phyloP scores from a whole-genome alignment of 1,140 invertebrate species.

The Drosophila miranda region DNA sequence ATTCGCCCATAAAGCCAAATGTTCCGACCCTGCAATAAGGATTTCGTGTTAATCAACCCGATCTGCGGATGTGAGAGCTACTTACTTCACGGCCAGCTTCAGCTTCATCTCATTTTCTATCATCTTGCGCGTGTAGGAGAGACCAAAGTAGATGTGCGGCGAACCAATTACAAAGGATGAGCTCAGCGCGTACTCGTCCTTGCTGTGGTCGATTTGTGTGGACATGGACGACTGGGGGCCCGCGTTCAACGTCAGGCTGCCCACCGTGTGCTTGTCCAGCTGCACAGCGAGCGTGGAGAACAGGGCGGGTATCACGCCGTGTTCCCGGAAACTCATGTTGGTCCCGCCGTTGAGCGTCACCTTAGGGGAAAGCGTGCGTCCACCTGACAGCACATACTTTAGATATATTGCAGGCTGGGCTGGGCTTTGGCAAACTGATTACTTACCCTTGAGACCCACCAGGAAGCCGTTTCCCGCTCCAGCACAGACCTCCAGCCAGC shows the following conservation, averaged over 20 bases:
- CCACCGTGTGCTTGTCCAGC: slow-evolving; percentile 92
- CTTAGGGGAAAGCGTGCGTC: slow-evolving; percentile 61
- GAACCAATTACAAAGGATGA: slow-evolving; percentile 91
- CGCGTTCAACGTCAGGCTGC: slow-evolving; percentile 92
- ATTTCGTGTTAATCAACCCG: neutral
- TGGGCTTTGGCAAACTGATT: neutral
- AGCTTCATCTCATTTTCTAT: slow-evolving; percentile 90
- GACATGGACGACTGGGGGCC: slow-evolving; percentile 88
- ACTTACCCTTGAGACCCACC: slow-evolving; percentile 86
- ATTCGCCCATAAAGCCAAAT: slow-evolving; percentile 93
- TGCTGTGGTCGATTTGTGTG: slow-evolving; percentile 90
- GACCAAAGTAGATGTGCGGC: slow-evolving; percentile 89
- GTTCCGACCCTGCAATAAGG: slow-evolving; percentile 88
- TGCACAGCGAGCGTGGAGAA: slow-evolving; percentile 90
- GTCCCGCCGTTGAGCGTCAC: slow-evolving; percentile 85
- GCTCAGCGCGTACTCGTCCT: slow-evolving; percentile 86
- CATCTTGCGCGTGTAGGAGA: slow-evolving; percentile 91
- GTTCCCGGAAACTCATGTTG: slow-evolving; percentile 87
- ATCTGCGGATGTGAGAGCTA: slow-evolving; percentile 12
- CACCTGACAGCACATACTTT: slow-evolving; percentile 36
- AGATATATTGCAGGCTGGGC: slow-evolving; percentile 1
- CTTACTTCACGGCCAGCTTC: slow-evolving; percentile 90
- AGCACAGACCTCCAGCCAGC: slow-evolving; percentile 92
- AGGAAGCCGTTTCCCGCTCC: slow-evolving; percentile 91
- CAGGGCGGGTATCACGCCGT: slow-evolving; percentile 87